Base-by-base conservation (phyloP, 1,140 invertebrate species). In the Nixonia krombeini region DNA sequence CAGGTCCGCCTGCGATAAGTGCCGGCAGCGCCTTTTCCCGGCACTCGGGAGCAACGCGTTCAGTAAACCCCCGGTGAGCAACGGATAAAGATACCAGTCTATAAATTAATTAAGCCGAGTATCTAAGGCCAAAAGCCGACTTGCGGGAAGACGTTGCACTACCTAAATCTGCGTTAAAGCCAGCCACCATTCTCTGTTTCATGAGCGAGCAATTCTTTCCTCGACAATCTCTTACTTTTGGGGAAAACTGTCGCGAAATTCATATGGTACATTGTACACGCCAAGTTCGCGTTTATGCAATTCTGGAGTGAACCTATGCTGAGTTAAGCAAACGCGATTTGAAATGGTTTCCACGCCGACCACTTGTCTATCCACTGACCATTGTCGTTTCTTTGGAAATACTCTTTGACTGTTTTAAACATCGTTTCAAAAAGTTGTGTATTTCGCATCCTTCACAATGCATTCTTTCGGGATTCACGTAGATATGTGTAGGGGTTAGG, bases 21-120 rank as follows among this genome's bases (percentile, higher is more conserved):
- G 44, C 38, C 42, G 40, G 44, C 47, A 55, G 35, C 45, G 53
- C 50, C 44, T 50, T 56, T 42, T 41, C 21, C 45, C 31, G 51
- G 50, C 37, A 38, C 45, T 55, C 59, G 38, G 23, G 52, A 25
- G 23, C 25, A 13, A 45, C 45, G 42, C 41, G 57, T 21, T 49
- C 51, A 63, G 31, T 45, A 61, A 26, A 38, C 21, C 38, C 10
- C 42, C 15, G 10, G 45, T 13, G 61, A 64, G 71, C 71, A 76
- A 78, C 74, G 74, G 73, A 78, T 78, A 78, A 77, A 65, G 59
- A 58, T 50, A 57, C 72, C 49, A 62, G 75, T 75, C 79, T 79
- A 80, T 82, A 81, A 82, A 82, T 81, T 81, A 82, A 82, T 82
- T 82, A 82, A 75, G 58, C 70, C 66, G 74, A 81, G 73, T 75